Evolutionary conservation across 53 echinoderm and acorn worm genomes (phyloP).

Genomic region (Henricia sp.): DNA sequence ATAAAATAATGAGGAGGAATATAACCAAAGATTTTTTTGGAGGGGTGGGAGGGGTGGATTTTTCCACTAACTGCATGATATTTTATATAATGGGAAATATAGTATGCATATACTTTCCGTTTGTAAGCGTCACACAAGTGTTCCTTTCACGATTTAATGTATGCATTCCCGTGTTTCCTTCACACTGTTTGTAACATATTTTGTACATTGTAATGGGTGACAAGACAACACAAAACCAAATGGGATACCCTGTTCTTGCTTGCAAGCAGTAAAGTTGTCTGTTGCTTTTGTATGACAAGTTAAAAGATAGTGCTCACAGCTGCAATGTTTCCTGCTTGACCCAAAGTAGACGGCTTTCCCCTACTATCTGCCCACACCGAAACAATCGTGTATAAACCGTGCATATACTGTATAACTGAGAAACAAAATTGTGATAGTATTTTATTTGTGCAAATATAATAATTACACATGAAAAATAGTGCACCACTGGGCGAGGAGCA

Average conservation of each 20-base stretch:
- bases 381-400: slow-evolving; percentile 19
- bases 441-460: no score
- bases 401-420: not conserved
- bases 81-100: slow-evolving; percentile 29
- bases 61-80: slow-evolving; percentile 53
- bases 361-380: not conserved
- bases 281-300: slow-evolving; percentile 7
- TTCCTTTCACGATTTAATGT: slow-evolving; percentile 51
- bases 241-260: slow-evolving; percentile 2
- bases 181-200: slow-evolving; percentile 44
- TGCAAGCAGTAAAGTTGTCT: slow-evolving; percentile 35
- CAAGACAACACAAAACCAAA: no score
- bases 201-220: slow-evolving; percentile 40
- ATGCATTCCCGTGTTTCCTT: slow-evolving; percentile 52
- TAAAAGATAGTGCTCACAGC: slow-evolving; percentile 7
- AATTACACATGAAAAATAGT: no score
- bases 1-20: not conserved
- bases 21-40: no score
- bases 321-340: not conserved
- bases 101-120: slow-evolving; percentile 53
- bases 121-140: slow-evolving; percentile 54
- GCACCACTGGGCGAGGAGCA: no score
- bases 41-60: not conserved
- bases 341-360: not conserved
- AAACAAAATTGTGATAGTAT: no score